Conservation (phyloP, 1,140 invertebrate species). For the Pogonomyrmex barbatus region DNA sequence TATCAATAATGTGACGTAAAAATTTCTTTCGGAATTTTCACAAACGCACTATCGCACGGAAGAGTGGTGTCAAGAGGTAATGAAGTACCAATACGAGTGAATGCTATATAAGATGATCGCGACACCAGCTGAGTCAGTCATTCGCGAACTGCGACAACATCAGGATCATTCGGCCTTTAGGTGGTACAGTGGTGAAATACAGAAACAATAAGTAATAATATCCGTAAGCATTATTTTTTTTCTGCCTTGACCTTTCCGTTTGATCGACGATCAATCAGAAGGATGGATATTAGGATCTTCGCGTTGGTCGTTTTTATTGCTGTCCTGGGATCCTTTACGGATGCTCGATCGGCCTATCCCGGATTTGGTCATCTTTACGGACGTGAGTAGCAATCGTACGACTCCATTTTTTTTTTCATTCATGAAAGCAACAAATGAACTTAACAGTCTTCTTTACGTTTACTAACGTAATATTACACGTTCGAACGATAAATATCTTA, state of each 20-base stretch:
- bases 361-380: conserved; percentile 19
- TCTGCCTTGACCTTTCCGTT: conserved; percentile 1
- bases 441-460: conserved; percentile 10
- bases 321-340: conserved; percentile 59
- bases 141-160: conserved; percentile 74
- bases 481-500: not conserved
- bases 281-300: conserved; percentile 63
- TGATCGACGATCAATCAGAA: conserved; percentile 33
- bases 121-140: conserved; percentile 80
- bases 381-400: conserved; percentile 63
- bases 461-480: conserved; percentile 22
- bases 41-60: not conserved
- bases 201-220: conserved; percentile 19
- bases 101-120: conserved; percentile 84
- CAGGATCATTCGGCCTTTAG: conserved; percentile 54
- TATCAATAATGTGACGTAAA: not conserved
- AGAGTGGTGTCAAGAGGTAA: not conserved
- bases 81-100: conserved; percentile 58
- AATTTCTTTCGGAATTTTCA: conserved; percentile 38
- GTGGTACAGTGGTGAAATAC: conserved; percentile 49
- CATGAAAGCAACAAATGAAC: too few relatives aligned
- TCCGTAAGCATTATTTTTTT: conserved; percentile 1
- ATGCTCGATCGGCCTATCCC: not conserved
- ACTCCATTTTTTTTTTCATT: not conserved
- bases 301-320: conserved; percentile 64